Conservation (phyloP, 1,140 invertebrate species). For the Anastrepha obliqua region DNA sequence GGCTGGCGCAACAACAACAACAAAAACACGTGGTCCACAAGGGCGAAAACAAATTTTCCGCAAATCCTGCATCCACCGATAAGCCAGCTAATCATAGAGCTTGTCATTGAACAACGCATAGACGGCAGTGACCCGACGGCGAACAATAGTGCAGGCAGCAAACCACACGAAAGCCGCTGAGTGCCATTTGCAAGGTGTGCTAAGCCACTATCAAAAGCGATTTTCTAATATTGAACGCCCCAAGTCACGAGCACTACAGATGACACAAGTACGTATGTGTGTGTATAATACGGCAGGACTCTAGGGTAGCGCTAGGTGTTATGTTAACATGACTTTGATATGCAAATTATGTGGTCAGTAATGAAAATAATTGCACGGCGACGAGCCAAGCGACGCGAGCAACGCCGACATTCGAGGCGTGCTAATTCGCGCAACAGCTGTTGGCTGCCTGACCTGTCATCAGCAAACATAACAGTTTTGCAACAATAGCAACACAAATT, state of each 20-base stretch:
- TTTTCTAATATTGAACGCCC: constrained; percentile 35
- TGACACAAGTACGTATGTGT: neutral
- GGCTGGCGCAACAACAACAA: neutral
- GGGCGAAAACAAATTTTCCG: neutral
- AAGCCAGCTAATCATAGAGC: neutral
- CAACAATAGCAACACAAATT: constrained; percentile 41
- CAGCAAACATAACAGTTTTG: neutral
- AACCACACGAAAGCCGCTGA: neutral
- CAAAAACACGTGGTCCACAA: neutral
- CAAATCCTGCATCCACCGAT: neutral
- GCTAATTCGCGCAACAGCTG: constrained; percentile 39
- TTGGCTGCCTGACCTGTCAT: constrained; percentile 37
- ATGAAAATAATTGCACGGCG: constrained; percentile 30
- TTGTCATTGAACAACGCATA: neutral
- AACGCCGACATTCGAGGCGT: neutral
- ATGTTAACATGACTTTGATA: constrained; percentile 47
- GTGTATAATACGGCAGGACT: neutral
- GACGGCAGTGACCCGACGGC: neutral
- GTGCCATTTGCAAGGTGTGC: neutral
- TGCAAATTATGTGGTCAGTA: constrained; percentile 49
- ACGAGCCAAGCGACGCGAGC: neutral
- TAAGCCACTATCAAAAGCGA: neutral
- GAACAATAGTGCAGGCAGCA: neutral
- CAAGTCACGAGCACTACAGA: neutral
- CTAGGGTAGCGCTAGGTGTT: constrained; percentile 19